Evolutionary conservation across 2,113 vertebrate species (phyloP).

Genomic region (Microcebus murinus): DNA sequence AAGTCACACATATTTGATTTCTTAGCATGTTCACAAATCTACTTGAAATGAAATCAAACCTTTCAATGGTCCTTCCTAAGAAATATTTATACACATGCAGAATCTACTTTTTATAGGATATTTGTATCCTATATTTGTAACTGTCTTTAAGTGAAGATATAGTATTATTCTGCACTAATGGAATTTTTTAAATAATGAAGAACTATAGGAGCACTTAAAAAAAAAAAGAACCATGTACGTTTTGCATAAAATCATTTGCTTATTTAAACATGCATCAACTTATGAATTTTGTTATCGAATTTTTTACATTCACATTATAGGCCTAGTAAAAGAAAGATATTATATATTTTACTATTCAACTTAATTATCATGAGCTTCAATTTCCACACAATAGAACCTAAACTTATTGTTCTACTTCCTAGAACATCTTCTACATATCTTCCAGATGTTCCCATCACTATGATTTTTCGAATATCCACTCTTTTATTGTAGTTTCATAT

Average conservation of each 20-base stretch:
- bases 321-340: neutral
- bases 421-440: neutral
- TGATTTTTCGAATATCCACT: neutral
- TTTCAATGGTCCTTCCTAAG: neutral
- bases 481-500: constrained; percentile 5
- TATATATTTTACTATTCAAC: neutral
- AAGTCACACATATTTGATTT: neutral
- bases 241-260: neutral
- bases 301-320: neutral
- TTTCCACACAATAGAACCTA: neutral
- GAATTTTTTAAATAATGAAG: neutral
- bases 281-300: neutral
- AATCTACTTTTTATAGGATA: neutral
- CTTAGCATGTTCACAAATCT: neutral
- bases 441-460: neutral
- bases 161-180: neutral
- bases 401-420: neutral
- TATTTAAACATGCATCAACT: neutral
- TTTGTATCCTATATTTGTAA: neutral
- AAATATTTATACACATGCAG: neutral
- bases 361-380: neutral
- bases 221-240: neutral
- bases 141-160: neutral
- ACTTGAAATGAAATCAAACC: neutral
- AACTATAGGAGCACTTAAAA: neutral